Conservation (phyloP, 2,797 vertebrate species). For the Platyrinchus mystaceus region DNA sequence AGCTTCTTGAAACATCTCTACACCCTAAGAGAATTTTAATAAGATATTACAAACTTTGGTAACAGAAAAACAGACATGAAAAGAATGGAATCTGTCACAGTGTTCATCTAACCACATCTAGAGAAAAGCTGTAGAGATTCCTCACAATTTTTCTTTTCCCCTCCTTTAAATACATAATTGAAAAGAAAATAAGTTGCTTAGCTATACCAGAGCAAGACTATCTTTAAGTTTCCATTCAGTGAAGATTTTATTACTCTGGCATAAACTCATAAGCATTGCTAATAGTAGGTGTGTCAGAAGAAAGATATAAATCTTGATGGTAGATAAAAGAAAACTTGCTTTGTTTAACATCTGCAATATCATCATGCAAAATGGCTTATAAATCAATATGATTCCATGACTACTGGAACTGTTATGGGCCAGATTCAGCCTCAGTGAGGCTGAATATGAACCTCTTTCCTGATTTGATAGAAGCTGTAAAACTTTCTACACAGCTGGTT, state of each 20-base stretch:
- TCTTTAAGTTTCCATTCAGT: neutral
- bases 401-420: neutral
- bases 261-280: neutral
- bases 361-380: neutral
- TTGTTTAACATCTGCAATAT: neutral
- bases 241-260: neutral
- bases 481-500: neutral
- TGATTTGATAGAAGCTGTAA: neutral
- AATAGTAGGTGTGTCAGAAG: neutral
- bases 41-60: constrained; percentile 22
- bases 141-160: neutral
- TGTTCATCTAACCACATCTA: neutral
- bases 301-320: neutral
- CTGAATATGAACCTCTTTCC: neutral
- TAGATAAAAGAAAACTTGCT: neutral
- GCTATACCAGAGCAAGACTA: neutral
- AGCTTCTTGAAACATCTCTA: constrained; percentile 49
- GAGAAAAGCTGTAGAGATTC: neutral
- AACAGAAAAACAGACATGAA: constrained; percentile 22
- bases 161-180: constrained; percentile 37
- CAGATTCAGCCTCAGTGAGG: neutral
- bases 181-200: constrained; percentile 36
- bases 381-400: neutral
- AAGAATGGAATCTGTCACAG: constrained; percentile 18
- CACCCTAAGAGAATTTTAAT: constrained; percentile 52